Conservation (phyloP, 2,113 vertebrate species). For the Prionailurus viverrinus region DNA sequence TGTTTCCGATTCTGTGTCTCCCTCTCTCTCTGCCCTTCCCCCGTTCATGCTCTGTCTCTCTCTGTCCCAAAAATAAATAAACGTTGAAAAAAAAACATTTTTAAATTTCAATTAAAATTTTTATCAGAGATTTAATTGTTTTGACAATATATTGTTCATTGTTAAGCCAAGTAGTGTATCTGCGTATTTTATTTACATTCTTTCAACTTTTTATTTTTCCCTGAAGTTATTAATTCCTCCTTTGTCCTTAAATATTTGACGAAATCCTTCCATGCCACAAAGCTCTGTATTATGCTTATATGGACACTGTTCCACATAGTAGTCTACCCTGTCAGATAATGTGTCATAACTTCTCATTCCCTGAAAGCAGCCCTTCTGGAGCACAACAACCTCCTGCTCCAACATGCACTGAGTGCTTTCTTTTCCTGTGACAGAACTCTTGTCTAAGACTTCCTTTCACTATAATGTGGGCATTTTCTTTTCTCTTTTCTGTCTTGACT, state of each 20-base stretch:
- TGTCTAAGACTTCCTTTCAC: not conserved
- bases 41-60: no score
- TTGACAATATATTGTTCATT: not conserved
- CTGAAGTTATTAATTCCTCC: not conserved
- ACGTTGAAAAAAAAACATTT: no score
- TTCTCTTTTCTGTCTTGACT: not conserved
- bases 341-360: not conserved
- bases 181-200: not conserved
- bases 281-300: not conserved
- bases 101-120: not conserved
- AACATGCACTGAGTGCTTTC: not conserved
- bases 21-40: no score
- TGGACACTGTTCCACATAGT: not conserved
- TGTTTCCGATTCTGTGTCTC: no score
- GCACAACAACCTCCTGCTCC: not conserved
- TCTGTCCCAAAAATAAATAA: no score
- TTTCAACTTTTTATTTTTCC: not conserved
- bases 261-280: not conserved
- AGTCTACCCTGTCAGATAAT: not conserved
- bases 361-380: not conserved
- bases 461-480: not conserved
- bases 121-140: slow-evolving; percentile 1
- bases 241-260: not conserved
- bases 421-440: not conserved
- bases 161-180: not conserved